A percentile compares a stretch with the other conserved stretches of the same genome.
Conservation (phyloP, 2,888 invertebrate species). For the Tipula lateralis region DNA sequence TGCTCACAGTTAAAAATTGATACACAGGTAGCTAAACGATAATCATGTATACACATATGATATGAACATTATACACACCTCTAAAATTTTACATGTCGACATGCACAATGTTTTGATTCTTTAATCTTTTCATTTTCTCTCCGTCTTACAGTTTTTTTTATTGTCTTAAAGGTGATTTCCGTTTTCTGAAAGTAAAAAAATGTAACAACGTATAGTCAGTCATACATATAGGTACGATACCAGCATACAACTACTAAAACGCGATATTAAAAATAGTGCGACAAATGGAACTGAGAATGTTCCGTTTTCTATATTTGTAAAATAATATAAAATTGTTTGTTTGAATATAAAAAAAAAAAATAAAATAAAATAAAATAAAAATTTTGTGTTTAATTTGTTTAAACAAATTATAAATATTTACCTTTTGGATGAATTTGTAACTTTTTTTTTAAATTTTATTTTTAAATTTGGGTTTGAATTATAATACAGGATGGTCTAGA, state of each 20-base stretch:
- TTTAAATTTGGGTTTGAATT: background rate
- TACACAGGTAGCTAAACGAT: background rate
- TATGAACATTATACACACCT: background rate
- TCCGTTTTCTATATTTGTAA: slow-evolving; percentile 25
- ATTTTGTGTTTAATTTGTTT: slow-evolving; percentile 19
- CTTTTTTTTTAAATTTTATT: background rate
- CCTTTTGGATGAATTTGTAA: slow-evolving; percentile 15
- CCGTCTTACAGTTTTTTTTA: background rate
- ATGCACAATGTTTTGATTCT: background rate
- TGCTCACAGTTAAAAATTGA: background rate
- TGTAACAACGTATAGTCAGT: background rate
- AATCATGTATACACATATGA: background rate
- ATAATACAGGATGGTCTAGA: background rate
- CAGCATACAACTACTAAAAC: background rate
- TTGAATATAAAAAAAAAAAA: background rate
- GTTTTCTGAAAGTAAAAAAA: background rate
- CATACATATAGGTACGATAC: too few relatives aligned
- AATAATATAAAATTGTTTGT: background rate
- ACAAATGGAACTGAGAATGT: slow-evolving; percentile 27
- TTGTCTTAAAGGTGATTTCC: background rate
- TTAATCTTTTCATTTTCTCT: background rate
- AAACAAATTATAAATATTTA: slow-evolving; percentile 2
- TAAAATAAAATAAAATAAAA: background rate
- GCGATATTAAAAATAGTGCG: slow-evolving; percentile 2
- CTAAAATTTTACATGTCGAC: background rate